A percentile compares a stretch with the other conserved stretches of the same genome.
These are phyloP conservation scores for Bruchidius siliquastri DNA, from an alignment of 2,888 invertebrate species.

Conservation along the genomic window DNA sequence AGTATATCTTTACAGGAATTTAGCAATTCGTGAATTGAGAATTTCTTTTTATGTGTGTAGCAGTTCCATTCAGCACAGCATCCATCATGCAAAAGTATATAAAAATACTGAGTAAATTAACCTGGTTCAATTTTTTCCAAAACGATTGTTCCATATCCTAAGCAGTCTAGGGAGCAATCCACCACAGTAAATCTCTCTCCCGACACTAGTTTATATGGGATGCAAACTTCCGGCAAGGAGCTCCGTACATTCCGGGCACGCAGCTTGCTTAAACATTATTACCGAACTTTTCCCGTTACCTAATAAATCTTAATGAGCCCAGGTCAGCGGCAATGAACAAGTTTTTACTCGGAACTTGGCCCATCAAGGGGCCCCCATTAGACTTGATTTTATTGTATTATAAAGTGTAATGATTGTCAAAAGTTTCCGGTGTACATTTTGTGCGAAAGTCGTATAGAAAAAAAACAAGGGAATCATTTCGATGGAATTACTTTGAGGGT, in stretches of 20 bases:
- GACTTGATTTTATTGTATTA: neutral
- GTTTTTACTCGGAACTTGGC: conserved; percentile 1
- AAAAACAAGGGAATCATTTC: neutral
- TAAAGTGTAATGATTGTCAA: neutral
- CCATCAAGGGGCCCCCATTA: neutral
- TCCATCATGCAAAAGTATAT: no score
- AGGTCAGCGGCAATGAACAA: conserved; percentile 1
- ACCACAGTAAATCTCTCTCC: neutral
- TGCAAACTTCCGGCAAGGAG: neutral
- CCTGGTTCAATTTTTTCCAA: no score
- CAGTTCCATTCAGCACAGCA: no score
- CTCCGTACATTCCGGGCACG: neutral
- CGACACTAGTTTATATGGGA: neutral
- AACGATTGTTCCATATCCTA: no score
- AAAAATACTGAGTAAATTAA: no score
- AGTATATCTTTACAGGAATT: no score
- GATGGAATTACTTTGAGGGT: neutral
- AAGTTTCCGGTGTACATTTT: neutral
- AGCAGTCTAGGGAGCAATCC: neutral
- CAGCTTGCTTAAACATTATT: neutral
- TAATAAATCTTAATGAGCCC: conserved; percentile 3
- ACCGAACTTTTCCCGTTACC: neutral
- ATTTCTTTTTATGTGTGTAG: no score
- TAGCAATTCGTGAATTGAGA: no score
- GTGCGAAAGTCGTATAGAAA: neutral